phyloP scores from a whole-genome alignment of 2,797 vertebrate genomes.

The Synanceia verrucosa region DNA sequence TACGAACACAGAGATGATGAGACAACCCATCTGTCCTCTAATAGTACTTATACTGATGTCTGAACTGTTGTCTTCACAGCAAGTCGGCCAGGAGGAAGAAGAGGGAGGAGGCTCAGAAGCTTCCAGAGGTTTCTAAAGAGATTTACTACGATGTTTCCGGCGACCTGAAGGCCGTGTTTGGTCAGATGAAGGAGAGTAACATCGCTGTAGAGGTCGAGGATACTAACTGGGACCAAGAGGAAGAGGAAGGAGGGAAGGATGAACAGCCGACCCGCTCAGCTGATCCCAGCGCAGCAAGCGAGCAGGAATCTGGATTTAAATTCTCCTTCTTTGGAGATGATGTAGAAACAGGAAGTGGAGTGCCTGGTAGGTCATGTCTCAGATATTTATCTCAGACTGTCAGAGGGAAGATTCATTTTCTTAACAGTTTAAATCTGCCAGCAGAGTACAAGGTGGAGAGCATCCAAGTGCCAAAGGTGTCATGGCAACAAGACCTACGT shows the following conservation, averaged over 20 bases:
- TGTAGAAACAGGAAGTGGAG: constrained; percentile 19
- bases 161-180: constrained; percentile 89
- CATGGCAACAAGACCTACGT: constrained; percentile 86
- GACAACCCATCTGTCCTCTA: no score
- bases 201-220: constrained; percentile 1
- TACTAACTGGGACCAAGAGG: constrained; percentile 63
- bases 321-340: constrained; percentile 92
- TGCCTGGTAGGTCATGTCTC: constrained; percentile 76
- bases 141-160: constrained; percentile 85
- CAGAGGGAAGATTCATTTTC: neutral
- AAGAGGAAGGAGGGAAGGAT: constrained; percentile 35
- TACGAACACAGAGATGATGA: no score
- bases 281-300: neutral
- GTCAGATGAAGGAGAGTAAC: constrained; percentile 60
- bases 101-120: constrained; percentile 84
- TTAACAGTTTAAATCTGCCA: constrained; percentile 37
- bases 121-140: constrained; percentile 91
- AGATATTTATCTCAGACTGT: neutral
- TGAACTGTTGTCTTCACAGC: constrained; percentile 70
- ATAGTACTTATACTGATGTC: no score
- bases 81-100: constrained; percentile 87
- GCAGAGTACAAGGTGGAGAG: constrained; percentile 82
- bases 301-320: constrained; percentile 76
- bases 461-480: constrained; percentile 80
- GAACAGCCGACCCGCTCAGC: constrained; percentile 36